phyloP scores from a whole-genome alignment of 2,113 vertebrate genomes.

The Trachemys scripta region DNA sequence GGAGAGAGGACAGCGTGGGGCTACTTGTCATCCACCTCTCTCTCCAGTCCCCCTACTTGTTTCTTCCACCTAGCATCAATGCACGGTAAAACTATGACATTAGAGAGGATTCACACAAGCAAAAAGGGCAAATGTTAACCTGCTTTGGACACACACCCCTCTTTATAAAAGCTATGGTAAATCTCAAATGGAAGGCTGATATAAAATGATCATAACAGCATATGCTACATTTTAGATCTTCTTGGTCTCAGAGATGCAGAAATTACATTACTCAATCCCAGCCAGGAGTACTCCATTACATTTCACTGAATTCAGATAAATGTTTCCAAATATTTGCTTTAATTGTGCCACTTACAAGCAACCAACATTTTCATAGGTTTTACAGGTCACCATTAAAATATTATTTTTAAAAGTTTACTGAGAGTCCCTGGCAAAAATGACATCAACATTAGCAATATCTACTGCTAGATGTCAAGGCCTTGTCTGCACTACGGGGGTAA shows the following conservation, averaged over 20 bases:
- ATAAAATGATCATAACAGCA: background rate
- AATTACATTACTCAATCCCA: background rate
- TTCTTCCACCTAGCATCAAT: too few relatives aligned
- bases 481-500: too few relatives aligned
- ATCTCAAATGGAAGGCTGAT: background rate
- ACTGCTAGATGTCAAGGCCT: background rate
- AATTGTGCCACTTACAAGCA: background rate
- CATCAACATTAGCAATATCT: conserved; percentile 9
- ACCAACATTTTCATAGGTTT: background rate
- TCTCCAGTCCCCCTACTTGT: too few relatives aligned
- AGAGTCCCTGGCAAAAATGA: conserved; percentile 33
- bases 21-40: too few relatives aligned
- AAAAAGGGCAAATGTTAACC: rapidly evolving
- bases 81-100: background rate
- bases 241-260: background rate
- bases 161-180: background rate
- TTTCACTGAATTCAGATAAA: conserved; percentile 34
- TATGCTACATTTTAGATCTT: background rate
- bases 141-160: background rate
- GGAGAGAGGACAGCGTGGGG: too few relatives aligned
- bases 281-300: background rate
- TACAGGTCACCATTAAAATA: conserved; percentile 7
- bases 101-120: background rate
- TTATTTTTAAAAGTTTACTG: background rate
- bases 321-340: conserved; percentile 6